Conservation (phyloP, 2,888 invertebrate species). For the Lithophane semibrunnea region DNA sequence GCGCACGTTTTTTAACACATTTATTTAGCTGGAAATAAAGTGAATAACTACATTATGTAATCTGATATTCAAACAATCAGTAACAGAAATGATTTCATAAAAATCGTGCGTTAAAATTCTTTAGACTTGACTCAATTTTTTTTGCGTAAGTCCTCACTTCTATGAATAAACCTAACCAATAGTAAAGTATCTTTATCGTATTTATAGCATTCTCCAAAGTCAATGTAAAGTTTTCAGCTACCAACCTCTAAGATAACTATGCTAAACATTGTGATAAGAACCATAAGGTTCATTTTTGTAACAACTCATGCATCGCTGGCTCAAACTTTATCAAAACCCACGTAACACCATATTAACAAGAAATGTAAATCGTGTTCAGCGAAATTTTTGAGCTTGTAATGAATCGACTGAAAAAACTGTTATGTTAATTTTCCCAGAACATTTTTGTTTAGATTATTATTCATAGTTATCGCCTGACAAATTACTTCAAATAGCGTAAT, state of each 20-base stretch:
- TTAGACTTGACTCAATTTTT: slow-evolving; percentile 27
- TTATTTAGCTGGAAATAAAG: slow-evolving; percentile 21
- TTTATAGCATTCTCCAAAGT: slow-evolving; percentile 22
- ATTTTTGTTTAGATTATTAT: slow-evolving; percentile 47
- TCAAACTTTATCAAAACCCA: not conserved
- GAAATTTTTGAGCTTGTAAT: not conserved
- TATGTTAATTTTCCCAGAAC: slow-evolving; percentile 45
- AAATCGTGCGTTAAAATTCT: slow-evolving; percentile 32
- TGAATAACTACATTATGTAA: slow-evolving; percentile 44
- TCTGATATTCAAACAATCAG: not conserved
- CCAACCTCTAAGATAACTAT: slow-evolving; percentile 7
- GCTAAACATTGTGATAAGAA: slow-evolving; percentile 34
- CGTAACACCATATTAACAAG: slow-evolving; percentile 8
- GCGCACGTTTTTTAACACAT: slow-evolving; percentile 10
- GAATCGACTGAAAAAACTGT: slow-evolving; percentile 6
- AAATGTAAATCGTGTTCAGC: slow-evolving; percentile 20
- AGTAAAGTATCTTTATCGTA: not conserved
- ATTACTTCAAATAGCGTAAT: slow-evolving; percentile 6
- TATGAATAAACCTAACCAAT: not conserved
- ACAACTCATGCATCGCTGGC: slow-evolving; percentile 26
- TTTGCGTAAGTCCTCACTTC: slow-evolving; percentile 3
- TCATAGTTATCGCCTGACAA: slow-evolving; percentile 47
- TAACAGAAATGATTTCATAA: slow-evolving; percentile 39
- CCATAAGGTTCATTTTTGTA: not conserved
- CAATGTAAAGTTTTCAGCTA: slow-evolving; percentile 44